Evolutionary conservation across 1,140 invertebrate species (phyloP).

Genomic region (Drosophila serrata): DNA sequence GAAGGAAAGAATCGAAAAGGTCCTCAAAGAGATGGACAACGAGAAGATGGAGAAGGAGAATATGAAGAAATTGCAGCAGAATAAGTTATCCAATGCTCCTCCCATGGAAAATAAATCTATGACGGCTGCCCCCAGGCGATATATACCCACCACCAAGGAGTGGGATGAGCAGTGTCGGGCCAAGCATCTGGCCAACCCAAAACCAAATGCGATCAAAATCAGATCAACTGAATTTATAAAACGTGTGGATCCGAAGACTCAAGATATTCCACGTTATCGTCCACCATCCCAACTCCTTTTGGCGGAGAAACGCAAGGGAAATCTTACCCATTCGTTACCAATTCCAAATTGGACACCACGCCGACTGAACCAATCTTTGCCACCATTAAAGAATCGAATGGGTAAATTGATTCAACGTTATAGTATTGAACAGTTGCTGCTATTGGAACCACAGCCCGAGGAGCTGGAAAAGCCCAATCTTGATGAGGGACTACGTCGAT

Average conservation of each 20-base stretch:
- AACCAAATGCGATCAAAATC: neutral
- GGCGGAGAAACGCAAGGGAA: constrained; percentile 21
- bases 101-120: neutral
- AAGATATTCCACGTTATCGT: constrained; percentile 2
- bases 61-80: neutral
- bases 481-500: neutral
- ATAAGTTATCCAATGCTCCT: neutral
- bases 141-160: constrained; percentile 67
- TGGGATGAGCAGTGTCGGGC: constrained; percentile 64
- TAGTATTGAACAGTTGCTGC: constrained; percentile 48
- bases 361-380: neutral
- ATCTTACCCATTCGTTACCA: constrained; percentile 15
- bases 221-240: neutral
- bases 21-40: constrained; percentile 56
- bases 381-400: neutral
- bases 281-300: constrained; percentile 4
- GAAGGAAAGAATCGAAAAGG: constrained; percentile 52
- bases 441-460: constrained; percentile 48
- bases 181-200: constrained; percentile 1
- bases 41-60: constrained; percentile 6
- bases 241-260: neutral
- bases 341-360: constrained; percentile 3
- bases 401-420: constrained; percentile 38
- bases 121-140: constrained; percentile 20
- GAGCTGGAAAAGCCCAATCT: constrained; percentile 35